These are phyloP conservation scores for Sebastes paucispinis DNA, from an alignment of 2,797 vertebrate genomes.

Conservation along the genomic window DNA sequence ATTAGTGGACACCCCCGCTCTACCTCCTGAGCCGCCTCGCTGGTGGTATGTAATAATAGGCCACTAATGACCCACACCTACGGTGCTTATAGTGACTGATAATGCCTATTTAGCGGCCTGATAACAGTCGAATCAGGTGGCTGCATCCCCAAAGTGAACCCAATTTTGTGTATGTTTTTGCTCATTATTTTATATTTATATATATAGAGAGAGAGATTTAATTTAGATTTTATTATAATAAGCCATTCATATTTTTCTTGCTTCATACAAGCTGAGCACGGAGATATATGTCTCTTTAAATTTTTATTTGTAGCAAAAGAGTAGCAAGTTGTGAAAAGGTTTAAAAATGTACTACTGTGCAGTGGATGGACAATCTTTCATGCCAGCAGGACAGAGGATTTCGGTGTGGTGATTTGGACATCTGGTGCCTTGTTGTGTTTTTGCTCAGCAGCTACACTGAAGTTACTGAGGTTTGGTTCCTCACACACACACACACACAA, in stretches of 20 bases:
- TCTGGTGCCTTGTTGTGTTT: slow-evolving; percentile 17
- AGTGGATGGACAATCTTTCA: background rate
- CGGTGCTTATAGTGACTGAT: background rate
- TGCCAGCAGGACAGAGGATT: background rate
- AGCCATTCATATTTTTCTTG: background rate
- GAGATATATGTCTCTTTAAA: background rate
- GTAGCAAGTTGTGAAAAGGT: background rate
- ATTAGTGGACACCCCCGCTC: background rate
- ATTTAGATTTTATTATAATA: background rate
- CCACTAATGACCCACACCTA: background rate
- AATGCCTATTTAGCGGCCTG: background rate
- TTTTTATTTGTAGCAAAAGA: background rate
- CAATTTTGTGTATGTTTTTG: background rate
- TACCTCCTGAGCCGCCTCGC: background rate
- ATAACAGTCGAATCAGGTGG: background rate
- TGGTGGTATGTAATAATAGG: too few relatives aligned
- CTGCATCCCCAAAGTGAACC: background rate
- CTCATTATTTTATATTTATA: background rate
- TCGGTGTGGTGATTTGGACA: slow-evolving; percentile 12
- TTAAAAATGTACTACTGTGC: background rate
- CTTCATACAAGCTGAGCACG: background rate
- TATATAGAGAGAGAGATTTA: background rate
- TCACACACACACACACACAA: background rate
- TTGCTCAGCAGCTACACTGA: background rate
- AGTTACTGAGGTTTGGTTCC: background rate